Percentiles rank a stretch among this genome's conserved stretches.
These are phyloP conservation scores for Mystacides longicornis DNA, from an alignment of 2,888 invertebrate genomes.

Conservation along the genomic window DNA sequence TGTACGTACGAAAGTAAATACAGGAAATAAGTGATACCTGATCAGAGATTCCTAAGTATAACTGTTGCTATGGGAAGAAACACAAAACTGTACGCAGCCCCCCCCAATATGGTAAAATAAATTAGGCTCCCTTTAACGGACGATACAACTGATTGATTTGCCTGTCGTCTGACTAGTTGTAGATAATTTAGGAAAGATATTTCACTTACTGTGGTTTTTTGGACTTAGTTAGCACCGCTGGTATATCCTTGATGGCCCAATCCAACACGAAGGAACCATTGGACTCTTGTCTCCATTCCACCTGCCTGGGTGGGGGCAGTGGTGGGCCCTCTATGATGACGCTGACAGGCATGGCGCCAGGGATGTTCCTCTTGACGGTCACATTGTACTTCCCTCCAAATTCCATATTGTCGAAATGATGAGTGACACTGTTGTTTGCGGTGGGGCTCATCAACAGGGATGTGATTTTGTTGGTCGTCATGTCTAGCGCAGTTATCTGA, in stretches of 20 bases:
- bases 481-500: conserved; percentile 46
- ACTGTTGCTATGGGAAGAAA: no score
- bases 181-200: neutral
- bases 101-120: no score
- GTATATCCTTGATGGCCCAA: conserved; percentile 40
- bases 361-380: conserved; percentile 39
- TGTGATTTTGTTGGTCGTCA: conserved; percentile 37
- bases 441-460: conserved; percentile 45
- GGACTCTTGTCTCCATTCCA: conserved; percentile 51
- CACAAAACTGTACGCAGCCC: no score
- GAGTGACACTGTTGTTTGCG: conserved; percentile 41
- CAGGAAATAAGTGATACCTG: neutral
- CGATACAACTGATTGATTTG: no score
- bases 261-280: conserved; percentile 58
- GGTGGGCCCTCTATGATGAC: conserved; percentile 47
- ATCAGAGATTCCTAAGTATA: neutral
- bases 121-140: no score
- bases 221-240: neutral
- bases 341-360: conserved; percentile 35
- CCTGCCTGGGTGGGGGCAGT: conserved; percentile 56
- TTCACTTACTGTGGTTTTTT: conserved; percentile 15
- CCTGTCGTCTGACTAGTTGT: no score
- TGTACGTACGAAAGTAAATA: neutral
- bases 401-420: conserved; percentile 47
- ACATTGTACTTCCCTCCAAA: conserved; percentile 48